Base-by-base conservation (phyloP, 2,888 invertebrate species). In the Drosophila differens region DNA sequence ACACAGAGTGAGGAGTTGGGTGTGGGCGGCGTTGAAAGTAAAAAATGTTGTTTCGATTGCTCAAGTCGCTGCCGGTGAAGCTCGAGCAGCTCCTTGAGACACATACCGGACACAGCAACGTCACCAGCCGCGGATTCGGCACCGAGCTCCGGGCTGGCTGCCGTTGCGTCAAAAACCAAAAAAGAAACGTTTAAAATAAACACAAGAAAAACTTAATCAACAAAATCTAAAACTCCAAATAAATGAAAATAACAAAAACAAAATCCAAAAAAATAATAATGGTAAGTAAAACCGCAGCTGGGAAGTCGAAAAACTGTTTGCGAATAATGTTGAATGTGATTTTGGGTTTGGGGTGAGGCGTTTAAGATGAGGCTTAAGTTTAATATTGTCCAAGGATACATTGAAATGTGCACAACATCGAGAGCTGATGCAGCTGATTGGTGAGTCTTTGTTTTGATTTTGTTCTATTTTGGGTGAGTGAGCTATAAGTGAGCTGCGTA, bases 41-140 rank as follows among this genome's bases (percentile, higher is more conserved):
- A 85, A 92, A 92, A 92, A 86, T 88, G 89, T 90, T 91, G 91
- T 87, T 92, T 92, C 79, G 91, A 90, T 92, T 87, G 89, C 80
- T 91, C 91, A 81, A 91, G 91, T 59, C 92, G 91, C 82, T 90
- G 91, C 79, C 92, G 81, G 81, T 92, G 91, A 49, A 92, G 85
- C 72, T 91, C 81, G 81, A 92, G 86, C 76, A 92, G 85, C 81
- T 92, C 90, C 82, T 82, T 90, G 82, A 92, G 87, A 80, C 87
- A 85, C 76, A 90, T 76, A 70, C 84, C 86, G 59, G 82, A 61
- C 67, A 77, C 75, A 61, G 54, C 75, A 64, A 74, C 54, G 22
- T 74, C 78, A 66, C 70, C 75, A 75, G 82, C 83, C 65, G 64
- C 76, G 64, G 81, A 70, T 53, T 70, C 79, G 25, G 52, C 79